Evolutionary conservation across 2,797 vertebrate genomes (phyloP), one percentile per base, ranked within the genome.

Genomic region (Darevskia mixta): DNA sequence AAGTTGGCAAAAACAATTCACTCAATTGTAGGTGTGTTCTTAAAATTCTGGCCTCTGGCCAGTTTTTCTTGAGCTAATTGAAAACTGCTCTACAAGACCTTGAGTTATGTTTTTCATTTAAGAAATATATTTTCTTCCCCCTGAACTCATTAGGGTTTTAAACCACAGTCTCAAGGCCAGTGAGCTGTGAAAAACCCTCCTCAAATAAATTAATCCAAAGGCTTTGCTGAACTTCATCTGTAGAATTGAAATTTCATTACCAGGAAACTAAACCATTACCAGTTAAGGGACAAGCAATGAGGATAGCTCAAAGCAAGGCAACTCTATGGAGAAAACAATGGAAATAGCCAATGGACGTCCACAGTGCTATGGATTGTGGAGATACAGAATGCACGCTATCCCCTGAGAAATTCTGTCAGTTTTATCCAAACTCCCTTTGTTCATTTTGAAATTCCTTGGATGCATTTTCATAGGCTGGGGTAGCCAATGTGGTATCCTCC

Each of bases 121-220:
- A n/a, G 27, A 43, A 81, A 43, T 61, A 73, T 73, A 86, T 69
- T 72, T 79, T 43, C 66, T 29, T 71, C 55, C 69, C 7, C 77
- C 69, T 79, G 8, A 61, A 77, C 82, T 66, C 77, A 91, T 89
- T 27, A 90, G 71, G 83, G 77, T 85, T 92, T 76, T n/a, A 88
- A 91, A 78, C n/a, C 75, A 82, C 76, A 3, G 45, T 38, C 88
- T 88, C 45, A 4, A 15, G 75, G 32, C 64, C 79, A 80, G 83
- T 35, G n/a, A 92, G 49, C 67, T 58, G 11, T 55, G 72, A 90
- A 80, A 91, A 93, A 82, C 11, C 43, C 72, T 79, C 80, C 83
- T 81, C 43, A 41, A 90, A 92, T 78, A 58, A 75, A 87, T 0
- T 1, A 27, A 0, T 73, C 73, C 38, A 64, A 86, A 0, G 87